Base-by-base conservation (phyloP, 2,888 invertebrate species). In the Lottia gigantea region DNA sequence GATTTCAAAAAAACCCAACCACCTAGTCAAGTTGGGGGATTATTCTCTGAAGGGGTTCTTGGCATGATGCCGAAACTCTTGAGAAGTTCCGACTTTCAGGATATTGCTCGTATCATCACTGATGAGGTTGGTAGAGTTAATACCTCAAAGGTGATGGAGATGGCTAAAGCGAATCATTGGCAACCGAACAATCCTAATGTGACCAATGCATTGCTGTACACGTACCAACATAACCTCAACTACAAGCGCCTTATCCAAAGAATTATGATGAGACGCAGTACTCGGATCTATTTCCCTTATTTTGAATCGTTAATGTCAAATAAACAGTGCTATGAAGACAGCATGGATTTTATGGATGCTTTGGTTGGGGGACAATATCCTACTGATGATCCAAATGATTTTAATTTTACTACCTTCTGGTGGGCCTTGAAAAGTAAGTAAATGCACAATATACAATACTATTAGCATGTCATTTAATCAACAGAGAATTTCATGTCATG, bases 391-490 rank as follows among this genome's bases (percentile, higher is more conserved):
- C 65, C 46, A 14, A 23, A 55, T 23, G 55, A 55, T 23, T 55
- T 69, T 25, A 69, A 69, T 40, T 69, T 64, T 26, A 47, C 64
- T 8, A 23, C 64, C n/a, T 40, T 69, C 12, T 45, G 45, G 25
- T 80, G 77, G 76, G 78, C 80, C 19, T 46, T 78, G 12, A 62
- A 71, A 63, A 78, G 80, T 80, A 74, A 74, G 76, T 71, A 31
- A 3, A 47, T 11, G 2, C 40, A 40, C 40, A 40, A 12, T 40
- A 11, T 15, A 23, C 46, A n/a, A 49, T 31, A 55, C 55, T 2
- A n/a, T 1, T n/a, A n/a, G n/a, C n/a, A n/a, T n/a, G n/a, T 55
- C 19, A 16, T 12, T 26, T 25, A 19, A 63, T 25, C 26, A 23
- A 1, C 16, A 63, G 25, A 23, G 25, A 16, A 4, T 23, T 1